Base-by-base conservation (phyloP, 2,888 invertebrate species). In the Adineta ricciae region DNA sequence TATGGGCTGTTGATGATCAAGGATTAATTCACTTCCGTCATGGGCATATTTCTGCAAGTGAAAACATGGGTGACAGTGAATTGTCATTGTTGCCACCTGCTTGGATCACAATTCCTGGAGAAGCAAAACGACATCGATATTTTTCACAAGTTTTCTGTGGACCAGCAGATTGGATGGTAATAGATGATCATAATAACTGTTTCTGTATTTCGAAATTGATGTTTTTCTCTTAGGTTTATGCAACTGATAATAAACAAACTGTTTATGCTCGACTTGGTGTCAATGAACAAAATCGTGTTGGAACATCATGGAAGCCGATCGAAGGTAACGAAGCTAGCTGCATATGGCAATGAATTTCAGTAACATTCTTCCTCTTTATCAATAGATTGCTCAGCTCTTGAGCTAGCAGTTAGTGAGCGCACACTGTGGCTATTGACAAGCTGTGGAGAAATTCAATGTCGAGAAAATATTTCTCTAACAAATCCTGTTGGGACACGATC, bases 1-100 rank as follows among this genome's bases (percentile, higher is more conserved):
- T 78, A 24, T 78, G 78, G 78, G 78, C 78, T 24, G 78, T 78
- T n/a, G 78, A 78, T 78, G 41, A 78, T 78, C 38, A 21, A 41
- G 78, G 78, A 24, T 78, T 1, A 38, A n/a, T 41, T 41, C 78
- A 78, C 41, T 78, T 78, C 41, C 78, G 78, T 41, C 41, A 78
- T 41, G 78, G 78, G 24, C 78, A 78, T 78, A 78, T 38, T 1
- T 19, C 38, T 36, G 73, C 32, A 21, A 38, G 4, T 38, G 5
- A 36, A 19, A 1, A 38, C 38, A 5, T 36, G 0, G 2, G 16
- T 32, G 32, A 0, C 16, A 27, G 32, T 64, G 64, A 64, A 64
- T 27, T 64, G 19, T 14, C 27, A 32, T 32, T 64, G 0, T 78
- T 78, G n/a, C 41, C 41, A 11, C 38, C 78, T 11, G 78, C 78